phyloP scores from a whole-genome alignment of 2,888 invertebrate genomes.

The Glyphotaelius pellucidus region DNA sequence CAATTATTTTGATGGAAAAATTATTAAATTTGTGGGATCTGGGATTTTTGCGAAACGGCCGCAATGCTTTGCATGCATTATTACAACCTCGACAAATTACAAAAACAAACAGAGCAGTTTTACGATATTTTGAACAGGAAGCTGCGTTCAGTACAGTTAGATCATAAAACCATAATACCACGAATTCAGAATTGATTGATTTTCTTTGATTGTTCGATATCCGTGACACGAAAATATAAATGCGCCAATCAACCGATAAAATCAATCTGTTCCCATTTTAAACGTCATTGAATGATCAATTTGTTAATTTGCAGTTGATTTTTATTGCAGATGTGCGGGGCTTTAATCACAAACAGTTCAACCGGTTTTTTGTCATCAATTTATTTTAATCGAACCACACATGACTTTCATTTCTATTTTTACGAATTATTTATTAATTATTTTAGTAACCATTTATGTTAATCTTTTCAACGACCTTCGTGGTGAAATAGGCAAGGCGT shows the following conservation, averaged over 20 bases:
- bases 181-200: constrained; percentile 60
- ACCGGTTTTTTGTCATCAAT: neutral
- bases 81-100: no score
- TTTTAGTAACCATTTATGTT: no score
- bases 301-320: neutral
- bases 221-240: constrained; percentile 37
- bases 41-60: no score
- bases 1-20: no score
- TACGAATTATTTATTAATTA: neutral
- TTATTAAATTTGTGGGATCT: no score
- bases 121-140: neutral
- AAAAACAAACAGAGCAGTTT: neutral
- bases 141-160: neutral
- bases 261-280: constrained; percentile 35
- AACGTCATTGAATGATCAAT: constrained; percentile 6
- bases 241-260: constrained; percentile 18
- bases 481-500: no score
- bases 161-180: neutral
- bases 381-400: neutral
- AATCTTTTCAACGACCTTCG: no score
- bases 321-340: neutral
- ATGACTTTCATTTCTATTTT: neutral
- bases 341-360: neutral
- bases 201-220: constrained; percentile 59
- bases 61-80: no score